phyloP scores from a whole-genome alignment of 2,113 vertebrate genomes.

The Lepus timidus region DNA sequence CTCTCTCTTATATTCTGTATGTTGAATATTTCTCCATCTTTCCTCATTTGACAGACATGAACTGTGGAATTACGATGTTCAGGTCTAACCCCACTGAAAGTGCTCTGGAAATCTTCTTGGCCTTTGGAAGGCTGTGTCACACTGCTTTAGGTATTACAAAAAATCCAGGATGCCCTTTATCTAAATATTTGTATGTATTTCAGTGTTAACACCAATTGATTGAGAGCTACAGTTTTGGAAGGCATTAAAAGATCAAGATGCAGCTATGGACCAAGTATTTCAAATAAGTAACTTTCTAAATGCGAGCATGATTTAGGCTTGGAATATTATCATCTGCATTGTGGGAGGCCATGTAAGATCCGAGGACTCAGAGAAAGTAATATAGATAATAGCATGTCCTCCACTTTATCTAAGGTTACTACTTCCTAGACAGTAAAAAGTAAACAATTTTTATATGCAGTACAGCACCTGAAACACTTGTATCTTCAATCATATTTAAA shows the following conservation, averaged over 20 bases:
- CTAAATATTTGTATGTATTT: constrained; percentile 46
- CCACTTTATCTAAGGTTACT: neutral
- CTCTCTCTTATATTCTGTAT: neutral
- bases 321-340: neutral
- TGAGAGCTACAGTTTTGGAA: constrained; percentile 3
- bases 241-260: neutral
- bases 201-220: neutral
- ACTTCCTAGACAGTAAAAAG: neutral
- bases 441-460: neutral
- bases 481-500: neutral
- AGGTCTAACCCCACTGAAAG: neutral
- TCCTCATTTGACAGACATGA: constrained; percentile 28
- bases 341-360: neutral
- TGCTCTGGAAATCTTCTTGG: neutral
- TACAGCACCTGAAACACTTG: neutral
- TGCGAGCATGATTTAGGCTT: neutral
- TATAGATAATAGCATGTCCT: neutral
- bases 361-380: neutral
- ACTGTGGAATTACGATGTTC: neutral
- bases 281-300: constrained; percentile 29
- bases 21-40: neutral
- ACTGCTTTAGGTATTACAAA: neutral
- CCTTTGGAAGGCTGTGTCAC: neutral
- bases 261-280: neutral
- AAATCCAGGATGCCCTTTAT: neutral